A percentile compares a stretch with the other conserved stretches of the same genome.
phyloP scores from a whole-genome alignment of 2,113 vertebrate genomes.

The Galeopterus variegatus region DNA sequence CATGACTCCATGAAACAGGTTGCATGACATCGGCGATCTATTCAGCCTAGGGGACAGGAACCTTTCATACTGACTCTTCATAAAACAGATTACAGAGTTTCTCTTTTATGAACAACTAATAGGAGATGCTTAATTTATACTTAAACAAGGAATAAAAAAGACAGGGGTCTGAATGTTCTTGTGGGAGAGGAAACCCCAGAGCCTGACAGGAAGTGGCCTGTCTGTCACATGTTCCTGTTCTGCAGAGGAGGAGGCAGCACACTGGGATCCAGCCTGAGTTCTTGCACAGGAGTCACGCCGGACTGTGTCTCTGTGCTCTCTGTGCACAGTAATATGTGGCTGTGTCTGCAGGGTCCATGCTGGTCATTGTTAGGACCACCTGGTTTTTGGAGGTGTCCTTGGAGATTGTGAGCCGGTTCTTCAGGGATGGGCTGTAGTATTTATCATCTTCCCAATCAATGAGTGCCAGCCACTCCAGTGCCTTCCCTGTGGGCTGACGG shows the following conservation, averaged over 20 bases:
- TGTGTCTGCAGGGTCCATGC: neutral
- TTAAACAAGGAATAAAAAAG: no score
- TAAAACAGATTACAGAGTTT: no score
- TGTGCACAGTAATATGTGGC: neutral
- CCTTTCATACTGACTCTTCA: no score
- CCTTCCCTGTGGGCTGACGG: slow-evolving; percentile 55
- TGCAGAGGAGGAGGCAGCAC: neutral
- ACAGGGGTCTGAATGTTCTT: no score
- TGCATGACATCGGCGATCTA: no score
- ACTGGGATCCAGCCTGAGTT: neutral
- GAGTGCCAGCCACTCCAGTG: slow-evolving; percentile 56
- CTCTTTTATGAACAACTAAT: no score
- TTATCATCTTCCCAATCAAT: neutral
- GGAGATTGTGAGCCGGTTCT: slow-evolving; percentile 46
- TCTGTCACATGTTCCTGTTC: neutral
- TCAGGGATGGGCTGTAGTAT: neutral
- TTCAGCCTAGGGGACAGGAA: no score
- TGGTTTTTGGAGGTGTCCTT: neutral
- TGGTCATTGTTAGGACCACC: no score
- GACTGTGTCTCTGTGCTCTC: neutral
- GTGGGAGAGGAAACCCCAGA: neutral
- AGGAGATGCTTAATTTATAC: no score
- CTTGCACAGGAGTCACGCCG: neutral
- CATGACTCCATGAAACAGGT: no score
- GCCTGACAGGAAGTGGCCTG: neutral